Conservation (phyloP, 1,140 invertebrate genomes). For the Megathymus violae region DNA sequence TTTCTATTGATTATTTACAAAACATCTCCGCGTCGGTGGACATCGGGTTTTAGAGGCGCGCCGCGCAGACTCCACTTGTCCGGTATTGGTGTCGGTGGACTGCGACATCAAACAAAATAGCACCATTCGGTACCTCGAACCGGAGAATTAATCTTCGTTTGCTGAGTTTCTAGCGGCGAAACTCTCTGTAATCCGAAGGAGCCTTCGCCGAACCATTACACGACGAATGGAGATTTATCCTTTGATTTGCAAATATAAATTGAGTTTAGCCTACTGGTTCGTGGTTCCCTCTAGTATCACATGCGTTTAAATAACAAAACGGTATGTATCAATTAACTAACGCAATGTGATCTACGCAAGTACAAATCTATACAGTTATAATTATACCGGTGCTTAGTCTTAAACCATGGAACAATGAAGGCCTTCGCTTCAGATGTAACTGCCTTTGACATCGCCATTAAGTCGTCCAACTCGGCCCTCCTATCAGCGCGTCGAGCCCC, state of each 20-base stretch:
- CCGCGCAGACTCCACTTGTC: constrained; percentile 15
- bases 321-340: neutral
- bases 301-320: neutral
- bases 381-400: no score
- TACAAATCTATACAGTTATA: no score
- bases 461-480: neutral
- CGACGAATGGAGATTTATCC: constrained; percentile 30
- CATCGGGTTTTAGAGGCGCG: neutral
- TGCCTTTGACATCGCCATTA: constrained; percentile 27
- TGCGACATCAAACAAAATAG: constrained; percentile 22
- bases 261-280: constrained; percentile 2
- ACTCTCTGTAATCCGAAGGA: constrained; percentile 24
- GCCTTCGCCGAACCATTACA: constrained; percentile 22
- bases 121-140: constrained; percentile 12
- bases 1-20: neutral
- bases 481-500: constrained; percentile 6
- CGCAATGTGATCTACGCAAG: neutral
- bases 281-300: neutral
- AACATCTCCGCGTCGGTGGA: neutral
- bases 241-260: constrained; percentile 34
- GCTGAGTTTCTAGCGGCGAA: constrained; percentile 24
- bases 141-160: constrained; percentile 31
- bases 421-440: constrained; percentile 12
- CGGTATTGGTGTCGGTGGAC: constrained; percentile 16
- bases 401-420: constrained; percentile 11